Conservation (phyloP, 1,140 invertebrate species). For the Pemphigus obesinymphae region DNA sequence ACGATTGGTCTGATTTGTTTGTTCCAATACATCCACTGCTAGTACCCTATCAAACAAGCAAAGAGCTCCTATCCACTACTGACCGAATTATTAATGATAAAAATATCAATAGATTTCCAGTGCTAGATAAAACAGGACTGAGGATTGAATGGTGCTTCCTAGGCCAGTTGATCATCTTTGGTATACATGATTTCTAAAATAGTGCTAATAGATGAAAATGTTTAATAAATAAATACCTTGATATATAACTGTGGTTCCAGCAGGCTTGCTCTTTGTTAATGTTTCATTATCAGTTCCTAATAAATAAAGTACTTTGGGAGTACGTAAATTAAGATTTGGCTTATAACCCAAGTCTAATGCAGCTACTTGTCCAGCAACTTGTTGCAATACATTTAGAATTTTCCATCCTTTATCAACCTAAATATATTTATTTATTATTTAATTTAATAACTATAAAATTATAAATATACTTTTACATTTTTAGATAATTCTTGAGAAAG, state of each 20-base stretch:
- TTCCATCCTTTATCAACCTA: slow-evolving; percentile 59
- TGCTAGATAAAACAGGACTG: no score
- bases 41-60: no score
- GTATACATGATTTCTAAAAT: neutral
- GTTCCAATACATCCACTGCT: no score
- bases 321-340: slow-evolving; percentile 62
- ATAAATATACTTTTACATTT: slow-evolving; percentile 49
- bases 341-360: slow-evolving; percentile 93
- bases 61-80: no score
- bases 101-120: no score
- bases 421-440: neutral
- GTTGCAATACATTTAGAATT: slow-evolving; percentile 86
- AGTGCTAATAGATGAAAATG: neutral
- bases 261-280: slow-evolving; percentile 70
- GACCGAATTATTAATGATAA: no score
- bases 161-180: no score
- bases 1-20: no score
- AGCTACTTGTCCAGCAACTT: slow-evolving; percentile 87
- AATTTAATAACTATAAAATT: slow-evolving; percentile 42
- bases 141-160: no score
- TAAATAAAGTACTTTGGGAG: slow-evolving; percentile 81
- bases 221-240: no score
- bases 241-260: slow-evolving; percentile 86
- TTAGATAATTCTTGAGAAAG: slow-evolving; percentile 59
- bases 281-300: slow-evolving; percentile 87